A percentile compares a stretch with the other conserved stretches of the same genome.
Evolutionary conservation across 1,140 invertebrate genomes (phyloP).

Genomic region (Oncopodura yosiiana): DNA sequence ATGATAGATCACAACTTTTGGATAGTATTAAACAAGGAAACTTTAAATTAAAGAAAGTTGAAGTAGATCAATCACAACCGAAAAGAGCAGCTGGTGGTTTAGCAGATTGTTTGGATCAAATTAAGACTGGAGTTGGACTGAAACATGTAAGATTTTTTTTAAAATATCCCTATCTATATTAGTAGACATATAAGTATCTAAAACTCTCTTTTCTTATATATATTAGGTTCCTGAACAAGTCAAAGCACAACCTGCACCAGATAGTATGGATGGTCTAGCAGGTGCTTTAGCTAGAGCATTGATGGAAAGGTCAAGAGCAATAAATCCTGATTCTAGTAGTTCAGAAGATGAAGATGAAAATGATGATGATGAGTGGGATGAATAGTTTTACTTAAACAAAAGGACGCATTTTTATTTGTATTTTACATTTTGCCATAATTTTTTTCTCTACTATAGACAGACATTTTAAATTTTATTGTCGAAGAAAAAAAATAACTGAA

Average conservation of each 20-base stretch:
- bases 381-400: too few species aligned
- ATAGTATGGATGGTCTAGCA: constrained; percentile 51
- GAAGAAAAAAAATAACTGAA: too few species aligned
- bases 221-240: too few species aligned
- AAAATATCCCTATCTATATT: neutral
- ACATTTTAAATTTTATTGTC: too few species aligned
- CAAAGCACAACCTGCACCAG: constrained; percentile 10
- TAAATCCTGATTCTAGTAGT: constrained; percentile 51
- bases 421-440: too few species aligned
- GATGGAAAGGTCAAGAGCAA: constrained; percentile 56
- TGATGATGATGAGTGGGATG: constrained; percentile 59
- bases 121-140: constrained; percentile 63
- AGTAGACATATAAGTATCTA: too few species aligned
- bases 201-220: too few species aligned
- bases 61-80: constrained; percentile 21
- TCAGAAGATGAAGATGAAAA: constrained; percentile 49
- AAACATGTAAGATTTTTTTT: constrained; percentile 48
- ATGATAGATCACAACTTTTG: constrained; percentile 58
- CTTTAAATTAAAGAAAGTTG: constrained; percentile 38
- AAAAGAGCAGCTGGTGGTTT: constrained; percentile 39
- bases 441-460: too few species aligned
- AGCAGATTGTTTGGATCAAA: constrained; percentile 64
- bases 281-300: constrained; percentile 63
- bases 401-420: too few species aligned
- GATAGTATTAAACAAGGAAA: constrained; percentile 63